phyloP scores from a whole-genome alignment of 2,888 invertebrate genomes.

The Blastobasis adustella region DNA sequence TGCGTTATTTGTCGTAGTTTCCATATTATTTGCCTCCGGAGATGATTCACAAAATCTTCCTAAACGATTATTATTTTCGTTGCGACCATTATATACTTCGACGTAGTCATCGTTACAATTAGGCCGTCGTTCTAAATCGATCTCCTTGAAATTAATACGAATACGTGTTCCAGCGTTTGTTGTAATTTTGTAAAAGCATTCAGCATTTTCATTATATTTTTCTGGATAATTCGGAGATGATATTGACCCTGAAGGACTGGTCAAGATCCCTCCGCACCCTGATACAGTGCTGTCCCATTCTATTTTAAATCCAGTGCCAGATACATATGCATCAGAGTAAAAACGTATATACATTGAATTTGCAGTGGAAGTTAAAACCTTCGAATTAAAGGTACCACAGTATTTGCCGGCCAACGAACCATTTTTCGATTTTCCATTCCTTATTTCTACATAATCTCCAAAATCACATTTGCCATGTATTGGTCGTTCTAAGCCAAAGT shows the following conservation, averaged over 20 bases:
- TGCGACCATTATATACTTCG: conserved; percentile 81
- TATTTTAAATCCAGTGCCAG: conserved; percentile 79
- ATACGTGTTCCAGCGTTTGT: conserved; percentile 83
- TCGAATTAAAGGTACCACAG: conserved; percentile 81
- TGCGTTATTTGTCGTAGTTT: conserved; percentile 77
- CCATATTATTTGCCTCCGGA: conserved; percentile 54
- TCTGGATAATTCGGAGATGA: conserved; percentile 91
- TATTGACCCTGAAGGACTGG: conserved; percentile 81
- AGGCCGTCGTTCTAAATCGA: conserved; percentile 78
- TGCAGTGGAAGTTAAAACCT: conserved; percentile 81
- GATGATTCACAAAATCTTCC: conserved; percentile 78
- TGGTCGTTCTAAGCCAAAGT: conserved; percentile 75
- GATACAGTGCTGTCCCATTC: conserved; percentile 57
- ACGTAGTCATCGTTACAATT: conserved; percentile 81
- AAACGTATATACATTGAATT: conserved; percentile 86
- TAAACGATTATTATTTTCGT: conserved; percentile 65
- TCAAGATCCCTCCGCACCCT: conserved; percentile 89
- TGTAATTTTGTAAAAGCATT: conserved; percentile 87
- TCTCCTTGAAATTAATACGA: conserved; percentile 78
- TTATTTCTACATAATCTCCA: conserved; percentile 66
- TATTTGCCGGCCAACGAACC: conserved; percentile 87
- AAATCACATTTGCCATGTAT: conserved; percentile 42
- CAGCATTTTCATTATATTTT: conserved; percentile 79
- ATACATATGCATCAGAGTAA: conserved; percentile 79
- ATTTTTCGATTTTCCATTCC: conserved; percentile 83